phyloP scores from a whole-genome alignment of 1,140 invertebrate species.

The Drosophila azteca region DNA sequence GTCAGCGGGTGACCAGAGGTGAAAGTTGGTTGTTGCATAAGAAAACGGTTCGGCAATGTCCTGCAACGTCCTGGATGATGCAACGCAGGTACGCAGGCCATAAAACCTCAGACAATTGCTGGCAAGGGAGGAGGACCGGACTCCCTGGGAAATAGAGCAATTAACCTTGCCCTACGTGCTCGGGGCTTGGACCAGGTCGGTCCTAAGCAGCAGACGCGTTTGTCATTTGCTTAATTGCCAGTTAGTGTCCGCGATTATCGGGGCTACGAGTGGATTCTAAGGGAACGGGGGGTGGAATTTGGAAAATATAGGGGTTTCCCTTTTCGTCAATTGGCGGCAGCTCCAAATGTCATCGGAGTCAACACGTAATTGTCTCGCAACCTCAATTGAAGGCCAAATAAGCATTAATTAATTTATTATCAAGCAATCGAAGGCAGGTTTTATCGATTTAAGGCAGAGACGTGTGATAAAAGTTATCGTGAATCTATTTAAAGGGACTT shows the following conservation, averaged over 20 bases:
- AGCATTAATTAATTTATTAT: slow-evolving; percentile 60
- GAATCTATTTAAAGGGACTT: background rate
- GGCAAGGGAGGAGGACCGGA: background rate
- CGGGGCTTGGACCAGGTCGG: slow-evolving; percentile 1
- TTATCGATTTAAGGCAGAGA: background rate
- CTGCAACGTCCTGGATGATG: slow-evolving; percentile 31
- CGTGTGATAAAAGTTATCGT: slow-evolving; percentile 2
- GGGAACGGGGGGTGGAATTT: background rate
- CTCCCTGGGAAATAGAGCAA: slow-evolving; percentile 66
- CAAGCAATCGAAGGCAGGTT: slow-evolving; percentile 40
- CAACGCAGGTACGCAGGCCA: slow-evolving; percentile 44
- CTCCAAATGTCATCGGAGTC: slow-evolving; percentile 38
- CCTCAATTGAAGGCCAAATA: slow-evolving; percentile 44
- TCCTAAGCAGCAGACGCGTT: slow-evolving; percentile 15
- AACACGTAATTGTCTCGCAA: slow-evolving; percentile 55
- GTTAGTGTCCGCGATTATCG: slow-evolving; percentile 62
- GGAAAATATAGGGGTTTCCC: slow-evolving; percentile 8
- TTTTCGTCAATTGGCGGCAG: slow-evolving; percentile 24
- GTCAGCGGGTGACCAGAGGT: slow-evolving; percentile 36
- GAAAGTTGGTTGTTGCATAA: slow-evolving; percentile 53
- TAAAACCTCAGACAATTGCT: slow-evolving; percentile 14
- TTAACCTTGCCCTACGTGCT: slow-evolving; percentile 74
- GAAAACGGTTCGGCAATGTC: background rate
- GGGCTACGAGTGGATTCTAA: slow-evolving; percentile 8
- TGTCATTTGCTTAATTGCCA: slow-evolving; percentile 57